Percentiles rank a stretch among this genome's conserved stretches.
phyloP scores from a whole-genome alignment of 2,888 invertebrate species.

The Campoletis raptor region DNA sequence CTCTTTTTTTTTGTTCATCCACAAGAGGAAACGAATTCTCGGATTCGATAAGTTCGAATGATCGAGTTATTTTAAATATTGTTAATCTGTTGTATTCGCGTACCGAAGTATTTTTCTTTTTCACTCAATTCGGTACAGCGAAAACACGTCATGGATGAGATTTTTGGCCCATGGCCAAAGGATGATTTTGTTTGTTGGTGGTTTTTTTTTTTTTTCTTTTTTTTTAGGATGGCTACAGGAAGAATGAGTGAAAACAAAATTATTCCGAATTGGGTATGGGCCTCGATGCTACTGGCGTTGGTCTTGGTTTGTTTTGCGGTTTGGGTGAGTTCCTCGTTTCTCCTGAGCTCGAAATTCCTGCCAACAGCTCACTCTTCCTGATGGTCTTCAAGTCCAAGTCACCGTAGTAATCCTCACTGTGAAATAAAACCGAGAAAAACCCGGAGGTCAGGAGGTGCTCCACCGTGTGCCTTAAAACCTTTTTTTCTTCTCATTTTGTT shows the following conservation, averaged over 20 bases:
- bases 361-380: slow-evolving; percentile 96
- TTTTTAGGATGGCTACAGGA: slow-evolving; percentile 70
- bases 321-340: slow-evolving; percentile 87
- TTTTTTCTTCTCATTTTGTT: slow-evolving; percentile 42
- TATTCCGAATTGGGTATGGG: slow-evolving; percentile 84
- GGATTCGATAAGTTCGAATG: slow-evolving; percentile 41
- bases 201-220: slow-evolving; percentile 46
- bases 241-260: slow-evolving; percentile 70
- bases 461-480: slow-evolving; percentile 55
- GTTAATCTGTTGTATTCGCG: slow-evolving; percentile 18
- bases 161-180: slow-evolving; percentile 54
- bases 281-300: slow-evolving; percentile 80
- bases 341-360: slow-evolving; percentile 90
- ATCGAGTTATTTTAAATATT: slow-evolving; percentile 39
- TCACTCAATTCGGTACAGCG: slow-evolving; percentile 17
- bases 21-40: slow-evolving; percentile 33
- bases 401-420: slow-evolving; percentile 98
- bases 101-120: slow-evolving; percentile 31
- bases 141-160: slow-evolving; percentile 44
- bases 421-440: slow-evolving; percentile 84
- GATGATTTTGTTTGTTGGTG: slow-evolving; percentile 2
- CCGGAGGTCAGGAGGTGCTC: slow-evolving; percentile 76
- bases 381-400: slow-evolving; percentile 97
- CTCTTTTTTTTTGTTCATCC: slow-evolving; percentile 27
- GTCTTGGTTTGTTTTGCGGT: slow-evolving; percentile 87